A percentile compares a stretch with the other conserved stretches of the same genome.
phyloP scores from a whole-genome alignment of 2,888 invertebrate genomes.

The Cheilosia variabilis region DNA sequence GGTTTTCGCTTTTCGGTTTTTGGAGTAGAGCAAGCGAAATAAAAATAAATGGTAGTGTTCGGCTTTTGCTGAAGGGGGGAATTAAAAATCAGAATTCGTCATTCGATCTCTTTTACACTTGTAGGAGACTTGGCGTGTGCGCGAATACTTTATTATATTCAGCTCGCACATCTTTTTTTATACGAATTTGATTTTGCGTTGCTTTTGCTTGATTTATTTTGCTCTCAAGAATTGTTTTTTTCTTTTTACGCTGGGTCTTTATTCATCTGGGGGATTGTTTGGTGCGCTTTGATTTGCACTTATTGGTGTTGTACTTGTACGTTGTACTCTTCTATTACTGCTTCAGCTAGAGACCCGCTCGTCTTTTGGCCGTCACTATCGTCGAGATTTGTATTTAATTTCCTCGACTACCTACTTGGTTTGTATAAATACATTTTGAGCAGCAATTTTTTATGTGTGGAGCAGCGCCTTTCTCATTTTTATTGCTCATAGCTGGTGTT shows the following conservation, averaged over 20 bases:
- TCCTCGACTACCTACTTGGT: conserved; percentile 61
- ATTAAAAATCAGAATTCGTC: conserved; percentile 22
- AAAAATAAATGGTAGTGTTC: conserved; percentile 16
- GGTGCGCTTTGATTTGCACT: conserved; percentile 67
- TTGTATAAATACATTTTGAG: conserved; percentile 40
- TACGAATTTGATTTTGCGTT: conserved; percentile 49
- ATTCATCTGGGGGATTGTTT: conserved; percentile 59
- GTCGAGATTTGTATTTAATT: conserved; percentile 37
- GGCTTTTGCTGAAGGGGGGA: conserved; percentile 6
- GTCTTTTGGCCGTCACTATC: conserved; percentile 1
- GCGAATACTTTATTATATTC: conserved; percentile 39
- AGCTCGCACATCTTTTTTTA: conserved; percentile 11
- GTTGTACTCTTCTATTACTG: conserved; percentile 10
- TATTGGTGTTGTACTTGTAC: conserved; percentile 33
- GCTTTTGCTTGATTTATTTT: conserved; percentile 57
- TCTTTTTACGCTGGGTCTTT: conserved; percentile 11
- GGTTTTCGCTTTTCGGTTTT: not conserved
- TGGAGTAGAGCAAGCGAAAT: conserved; percentile 19
- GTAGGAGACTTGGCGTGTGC: conserved; percentile 54
- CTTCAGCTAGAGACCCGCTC: not conserved
- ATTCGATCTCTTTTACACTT: conserved; percentile 62
- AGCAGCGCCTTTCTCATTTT: conserved; percentile 38
- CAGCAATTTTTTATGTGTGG: conserved; percentile 13
- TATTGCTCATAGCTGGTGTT: conserved; percentile 21
- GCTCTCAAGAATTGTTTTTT: conserved; percentile 21